Evolutionary conservation across 2,113 vertebrate species (phyloP), one percentile per base, ranked within the genome.

Genomic region (Ivindomyrus marchei): DNA sequence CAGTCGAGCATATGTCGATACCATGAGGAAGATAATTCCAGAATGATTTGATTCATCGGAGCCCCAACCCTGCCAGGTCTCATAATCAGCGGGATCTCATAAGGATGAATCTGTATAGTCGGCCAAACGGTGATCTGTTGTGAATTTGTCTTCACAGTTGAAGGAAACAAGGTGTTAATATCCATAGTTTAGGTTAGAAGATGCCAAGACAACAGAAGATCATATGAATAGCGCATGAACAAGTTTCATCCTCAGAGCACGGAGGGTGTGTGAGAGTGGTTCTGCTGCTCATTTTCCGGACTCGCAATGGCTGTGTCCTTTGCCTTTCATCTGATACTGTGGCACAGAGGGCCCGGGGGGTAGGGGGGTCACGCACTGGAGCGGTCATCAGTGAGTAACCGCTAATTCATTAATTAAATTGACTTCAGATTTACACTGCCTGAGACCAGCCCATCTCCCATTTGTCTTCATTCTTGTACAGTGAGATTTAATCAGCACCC

Each of bases 401-500:
- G 9, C 66, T 85, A 24, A 85, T 89, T 89, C 39, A 85, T 85
- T 84, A 50, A 77, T 84, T 39, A 45, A 85, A 50, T 45, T 56
- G 77, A 85, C 31, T 39, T 56, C 52, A 89, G 47, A 56, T 56
- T 58, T 19, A 36, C 19, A 56, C 88, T 50, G 21, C 27, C 31
- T 56, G 85, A 42, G 36, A 49, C 17, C 88, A 56, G n/a, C 47
- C 2, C 15, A 27, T 49, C 50, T 66, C 36, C 13, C 24, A 31
- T 36, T 50, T 27, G 66, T 89, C 88, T 70, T 66, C 39, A 66
- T 70, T 45, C 84, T 24, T 36, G 19, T 70, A 47, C 88, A 36
- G 66, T 89, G 88, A 77, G 62, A 89, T 89, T 89, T 89, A 52
- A 86, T 49, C 45, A 50, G 74, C 74, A 80, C 74, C 74, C 31